Conservation (phyloP, 2,797 vertebrate species). For the Microhierax caerulescens region DNA sequence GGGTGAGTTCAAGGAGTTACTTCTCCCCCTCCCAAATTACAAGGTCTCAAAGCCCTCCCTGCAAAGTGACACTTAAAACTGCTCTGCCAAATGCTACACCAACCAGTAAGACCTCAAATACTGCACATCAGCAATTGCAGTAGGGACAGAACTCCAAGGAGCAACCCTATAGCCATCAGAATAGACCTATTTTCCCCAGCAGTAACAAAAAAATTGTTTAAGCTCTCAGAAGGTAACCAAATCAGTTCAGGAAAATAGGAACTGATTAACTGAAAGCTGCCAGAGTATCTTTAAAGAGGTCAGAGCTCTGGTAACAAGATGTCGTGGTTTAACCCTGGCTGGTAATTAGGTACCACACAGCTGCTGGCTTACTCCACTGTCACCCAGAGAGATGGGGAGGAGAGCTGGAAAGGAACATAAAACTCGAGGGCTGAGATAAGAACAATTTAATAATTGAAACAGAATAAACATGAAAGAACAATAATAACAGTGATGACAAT, state of each 20-base stretch:
- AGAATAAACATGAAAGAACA: too few relatives aligned
- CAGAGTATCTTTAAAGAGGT: not conserved
- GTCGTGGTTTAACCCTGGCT: too few relatives aligned
- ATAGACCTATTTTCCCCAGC: fast-evolving
- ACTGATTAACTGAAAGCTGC: not conserved
- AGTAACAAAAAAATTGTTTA: not conserved
- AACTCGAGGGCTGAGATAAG: too few relatives aligned
- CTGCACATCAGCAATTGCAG: fast-evolving
- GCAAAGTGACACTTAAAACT: not conserved
- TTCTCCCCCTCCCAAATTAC: not conserved
- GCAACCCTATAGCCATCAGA: not conserved
- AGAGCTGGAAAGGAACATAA: too few relatives aligned
- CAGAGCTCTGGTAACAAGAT: not conserved
- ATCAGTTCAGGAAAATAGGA: not conserved
- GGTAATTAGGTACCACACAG: too few relatives aligned
- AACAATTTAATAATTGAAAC: too few relatives aligned
- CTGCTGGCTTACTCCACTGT: too few relatives aligned
- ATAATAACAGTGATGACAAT: too few relatives aligned
- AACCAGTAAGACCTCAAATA: not conserved
- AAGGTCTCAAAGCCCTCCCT: not conserved
- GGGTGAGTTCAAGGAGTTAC: not conserved
- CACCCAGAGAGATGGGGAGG: too few relatives aligned
- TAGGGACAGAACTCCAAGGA: not conserved
- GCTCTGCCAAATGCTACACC: not conserved
- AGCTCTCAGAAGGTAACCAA: not conserved